A percentile compares a stretch with the other conserved stretches of the same genome.
phyloP scores from a whole-genome alignment of 2,888 invertebrate species.

The Silvanus unidentatus region DNA sequence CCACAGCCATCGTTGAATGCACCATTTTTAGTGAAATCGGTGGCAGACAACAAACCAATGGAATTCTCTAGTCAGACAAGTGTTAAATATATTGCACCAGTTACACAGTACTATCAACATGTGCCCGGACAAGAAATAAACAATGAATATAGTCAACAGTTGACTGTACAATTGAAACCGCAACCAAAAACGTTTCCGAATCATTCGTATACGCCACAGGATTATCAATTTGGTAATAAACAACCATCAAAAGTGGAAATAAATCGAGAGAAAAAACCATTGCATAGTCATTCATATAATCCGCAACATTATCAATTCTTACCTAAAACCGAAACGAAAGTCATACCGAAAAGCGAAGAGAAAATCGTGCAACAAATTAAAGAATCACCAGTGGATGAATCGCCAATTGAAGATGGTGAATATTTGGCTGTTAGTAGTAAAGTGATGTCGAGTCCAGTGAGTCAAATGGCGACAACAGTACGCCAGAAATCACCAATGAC shows the following conservation, averaged over 20 bases:
- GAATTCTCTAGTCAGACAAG: slow-evolving; percentile 22
- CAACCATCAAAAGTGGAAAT: neutral
- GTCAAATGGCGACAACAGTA: slow-evolving; percentile 64
- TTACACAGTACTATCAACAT: slow-evolving; percentile 15
- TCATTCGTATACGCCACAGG: no score
- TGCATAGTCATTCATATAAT: no score
- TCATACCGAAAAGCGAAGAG: no score
- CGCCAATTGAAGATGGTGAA: slow-evolving; percentile 29
- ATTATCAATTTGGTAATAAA: no score
- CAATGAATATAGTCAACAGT: neutral
- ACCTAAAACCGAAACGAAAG: slow-evolving; percentile 10
- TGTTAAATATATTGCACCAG: slow-evolving; percentile 18
- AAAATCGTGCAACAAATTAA: no score
- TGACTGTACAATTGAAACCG: neutral
- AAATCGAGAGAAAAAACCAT: neutral
- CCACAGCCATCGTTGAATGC: slow-evolving; percentile 24
- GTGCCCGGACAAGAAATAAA: slow-evolving; percentile 18
- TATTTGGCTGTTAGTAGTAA: slow-evolving; percentile 60
- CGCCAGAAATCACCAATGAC: slow-evolving; percentile 51
- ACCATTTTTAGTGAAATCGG: slow-evolving; percentile 32
- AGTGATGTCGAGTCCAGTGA: slow-evolving; percentile 71
- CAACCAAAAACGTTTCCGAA: neutral
- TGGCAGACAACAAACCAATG: slow-evolving; percentile 31
- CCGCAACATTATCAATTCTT: slow-evolving; percentile 25
- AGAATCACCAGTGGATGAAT: no score